Base-by-base conservation (phyloP, 2,797 vertebrate species). In the Numenius phaeopus region DNA sequence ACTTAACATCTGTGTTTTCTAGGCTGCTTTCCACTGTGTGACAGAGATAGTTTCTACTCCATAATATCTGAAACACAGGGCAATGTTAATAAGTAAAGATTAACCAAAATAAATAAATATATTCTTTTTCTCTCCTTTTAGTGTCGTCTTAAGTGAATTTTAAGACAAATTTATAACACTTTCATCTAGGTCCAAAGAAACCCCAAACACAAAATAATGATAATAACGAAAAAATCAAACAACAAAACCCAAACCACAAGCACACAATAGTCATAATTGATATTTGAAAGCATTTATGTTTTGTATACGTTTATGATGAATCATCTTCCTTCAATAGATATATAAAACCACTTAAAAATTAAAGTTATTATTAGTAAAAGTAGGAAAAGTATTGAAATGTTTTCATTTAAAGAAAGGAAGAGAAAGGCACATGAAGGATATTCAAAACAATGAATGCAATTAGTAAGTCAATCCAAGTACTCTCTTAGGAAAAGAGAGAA, bases 361-460 rank as follows among this genome's bases (percentile, higher is more conserved):
- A 6, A 69, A 66, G 5, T 32, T 72, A 62, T 21, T 32, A 26
- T 14, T 47, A 30, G 6, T 22, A 73, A 67, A 79, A 69, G 12
- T 37, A 42, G 24, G 29, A 75, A 83, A 73, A 52, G 27, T 9
- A 1, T 52, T 54, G 15, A 71, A 66, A 54, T 7, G 0, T 11
- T 82, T 80, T 85, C 5, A 1, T 61, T 67, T 58, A 54, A 92
- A 81, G 27, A 78, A 27, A 46, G 10, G 26, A 85, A 32, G 6
- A 71, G 49, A 84, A 93, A 94, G 62, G 7, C 23, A 71, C 4
- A 22, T 40, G 47, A 94, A 91, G 57, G 64, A 32, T 87, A 91
- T 54, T 83, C 29, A 67, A 94, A 94, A 75, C 26, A 87, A 65
- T 13, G 2, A 75, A 58, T 75, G 39, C 7, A 81, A 87, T 90